Base-by-base conservation (phyloP, 2,888 invertebrate genomes). In the Hesperia comma region DNA sequence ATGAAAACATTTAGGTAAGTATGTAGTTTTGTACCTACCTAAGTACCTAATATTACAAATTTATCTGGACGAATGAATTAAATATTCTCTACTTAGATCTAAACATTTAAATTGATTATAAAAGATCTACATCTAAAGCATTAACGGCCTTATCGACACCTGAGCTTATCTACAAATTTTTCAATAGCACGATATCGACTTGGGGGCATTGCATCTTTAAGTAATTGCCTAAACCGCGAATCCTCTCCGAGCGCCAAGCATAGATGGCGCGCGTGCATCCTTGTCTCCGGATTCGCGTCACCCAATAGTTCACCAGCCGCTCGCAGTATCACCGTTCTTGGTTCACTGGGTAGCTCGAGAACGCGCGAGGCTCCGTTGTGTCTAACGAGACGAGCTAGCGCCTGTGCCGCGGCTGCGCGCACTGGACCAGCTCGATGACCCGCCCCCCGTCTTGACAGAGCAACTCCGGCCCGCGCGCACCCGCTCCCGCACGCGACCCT, bases 341-440 rank as follows among this genome's bases (percentile, higher is more conserved):
- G 94, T 69, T 99, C 98, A 58, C 95, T 93, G 0, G 95, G 94
- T 80, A 97, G 93, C 60, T 94, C 94, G 77, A 97, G 95, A 37
- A 95, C 92, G 69, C 95, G 94, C 21, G 96, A 95, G 0, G 96
- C 93, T 6, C 98, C 97, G 73, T 96, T 89, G 68, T 95, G 95
- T 76, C 95, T 95, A 55, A 96, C 95, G 33, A 97, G 89, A 61
- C 94, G 93, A 54, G 95, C 94, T 62, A 99, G 84, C 63, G 98
- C 94, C 78, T 96, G 95, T 0, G 97, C 96, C 0, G 98, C 95
- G 7, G 97, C 95, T 55, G 97, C 96, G 33, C 98, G 94, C 5
- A 99, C 98, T 6, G 97, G 94, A 0, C 97, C 96, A 82, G 98
- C 98, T 74, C 97, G 97, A 86, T 99, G 98, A 14, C 90, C 88